Conservation (phyloP, 2,888 invertebrate species). For the Drosophila leonis region DNA sequence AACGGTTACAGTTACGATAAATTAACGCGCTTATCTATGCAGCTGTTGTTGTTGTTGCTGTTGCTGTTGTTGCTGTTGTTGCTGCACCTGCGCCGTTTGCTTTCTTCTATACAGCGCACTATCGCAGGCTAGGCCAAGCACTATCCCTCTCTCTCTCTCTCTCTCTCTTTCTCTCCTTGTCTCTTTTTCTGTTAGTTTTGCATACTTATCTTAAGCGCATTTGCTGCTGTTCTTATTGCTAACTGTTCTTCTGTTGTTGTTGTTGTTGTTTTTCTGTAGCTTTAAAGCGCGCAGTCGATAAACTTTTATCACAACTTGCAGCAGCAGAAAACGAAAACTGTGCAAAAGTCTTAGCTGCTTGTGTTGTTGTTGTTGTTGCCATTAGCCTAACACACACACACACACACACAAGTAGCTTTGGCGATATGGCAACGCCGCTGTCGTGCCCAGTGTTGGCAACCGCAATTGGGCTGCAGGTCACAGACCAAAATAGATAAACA, state of each 20-base stretch:
- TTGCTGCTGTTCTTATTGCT: conserved; percentile 42
- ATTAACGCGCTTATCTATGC: conserved; percentile 74
- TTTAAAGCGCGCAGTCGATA: conserved; percentile 73
- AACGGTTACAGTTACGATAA: conserved; percentile 59
- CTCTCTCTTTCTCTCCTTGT: conserved; percentile 5
- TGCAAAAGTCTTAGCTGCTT: conserved; percentile 46
- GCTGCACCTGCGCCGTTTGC: conserved; percentile 68
- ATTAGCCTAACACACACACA: conserved; percentile 1
- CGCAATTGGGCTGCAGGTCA: conserved; percentile 53
- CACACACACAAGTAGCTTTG: conserved; percentile 6
- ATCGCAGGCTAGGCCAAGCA: conserved; percentile 31
- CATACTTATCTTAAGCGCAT: conserved; percentile 78
- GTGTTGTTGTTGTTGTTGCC: conserved; percentile 11
- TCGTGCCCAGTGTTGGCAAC: conserved; percentile 26
- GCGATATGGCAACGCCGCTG: conserved; percentile 53
- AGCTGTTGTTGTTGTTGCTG: conserved; percentile 64
- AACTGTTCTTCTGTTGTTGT: conserved; percentile 28
- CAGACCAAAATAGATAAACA: conserved; percentile 60
- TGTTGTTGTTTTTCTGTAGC: conserved; percentile 55
- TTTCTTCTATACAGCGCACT: conserved; percentile 50
- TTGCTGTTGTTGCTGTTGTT: conserved; percentile 48
- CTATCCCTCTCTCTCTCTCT: conserved; percentile 1
- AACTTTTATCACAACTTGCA: conserved; percentile 79
- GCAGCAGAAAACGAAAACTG: conserved; percentile 58
- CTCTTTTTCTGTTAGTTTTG: conserved; percentile 50